Conservation (phyloP, 2,888 invertebrate genomes). For the Agrotis ipsilon region DNA sequence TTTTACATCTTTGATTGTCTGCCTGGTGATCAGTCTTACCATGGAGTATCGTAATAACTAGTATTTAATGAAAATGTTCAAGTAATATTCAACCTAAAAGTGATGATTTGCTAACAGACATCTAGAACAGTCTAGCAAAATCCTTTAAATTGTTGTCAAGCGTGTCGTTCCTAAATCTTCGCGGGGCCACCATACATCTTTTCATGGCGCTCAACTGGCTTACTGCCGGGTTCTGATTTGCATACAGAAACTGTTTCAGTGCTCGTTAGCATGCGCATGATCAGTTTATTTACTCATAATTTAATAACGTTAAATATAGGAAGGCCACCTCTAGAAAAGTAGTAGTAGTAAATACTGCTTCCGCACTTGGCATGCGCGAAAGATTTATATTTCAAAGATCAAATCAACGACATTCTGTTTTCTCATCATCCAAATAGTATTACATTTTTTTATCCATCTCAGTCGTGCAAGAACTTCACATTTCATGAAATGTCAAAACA, state of each 20-base stretch:
- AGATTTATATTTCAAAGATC: too few relatives aligned
- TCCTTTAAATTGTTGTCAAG: slow-evolving; percentile 12
- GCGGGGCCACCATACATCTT: slow-evolving; percentile 21
- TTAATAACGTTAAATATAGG: background rate
- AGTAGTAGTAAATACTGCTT: too few relatives aligned
- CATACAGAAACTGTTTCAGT: slow-evolving; percentile 37
- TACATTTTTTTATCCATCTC: background rate
- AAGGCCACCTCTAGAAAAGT: background rate
- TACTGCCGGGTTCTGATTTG: slow-evolving; percentile 30
- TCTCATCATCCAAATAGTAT: background rate
- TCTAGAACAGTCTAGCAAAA: background rate
- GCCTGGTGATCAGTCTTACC: too few relatives aligned
- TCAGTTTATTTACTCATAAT: slow-evolving; percentile 18
- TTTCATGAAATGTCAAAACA: slow-evolving; percentile 45
- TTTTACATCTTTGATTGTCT: too few relatives aligned
- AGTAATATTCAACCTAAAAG: too few relatives aligned
- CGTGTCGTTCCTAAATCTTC: slow-evolving; percentile 32
- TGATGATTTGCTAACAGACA: too few relatives aligned
- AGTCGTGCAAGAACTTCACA: slow-evolving; percentile 33
- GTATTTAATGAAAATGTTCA: too few relatives aligned
- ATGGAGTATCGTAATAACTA: too few relatives aligned
- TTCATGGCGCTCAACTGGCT: slow-evolving; percentile 9
- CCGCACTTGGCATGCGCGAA: too few relatives aligned
- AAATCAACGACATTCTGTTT: background rate
- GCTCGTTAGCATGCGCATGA: slow-evolving; percentile 32